Conservation (phyloP, 2,113 vertebrate genomes). For the Vombatus ursinus region DNA sequence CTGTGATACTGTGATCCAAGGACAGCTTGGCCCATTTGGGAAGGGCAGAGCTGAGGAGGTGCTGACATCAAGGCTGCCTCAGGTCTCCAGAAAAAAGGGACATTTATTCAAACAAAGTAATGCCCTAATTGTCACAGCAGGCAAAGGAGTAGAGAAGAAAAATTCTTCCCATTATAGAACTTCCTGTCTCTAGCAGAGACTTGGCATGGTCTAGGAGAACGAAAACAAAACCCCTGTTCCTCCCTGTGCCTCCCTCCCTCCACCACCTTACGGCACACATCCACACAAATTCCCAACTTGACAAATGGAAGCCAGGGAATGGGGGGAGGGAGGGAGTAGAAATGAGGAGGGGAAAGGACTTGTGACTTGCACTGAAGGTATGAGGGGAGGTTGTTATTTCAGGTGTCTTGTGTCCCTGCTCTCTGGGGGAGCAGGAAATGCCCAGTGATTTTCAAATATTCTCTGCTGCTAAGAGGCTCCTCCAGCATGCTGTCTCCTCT, state of each 20-base stretch:
- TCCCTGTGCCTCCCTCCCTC: not conserved
- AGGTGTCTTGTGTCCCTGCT: slow-evolving; percentile 40
- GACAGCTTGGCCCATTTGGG: not conserved
- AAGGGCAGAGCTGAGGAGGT: slow-evolving; percentile 27
- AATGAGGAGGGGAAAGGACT: not conserved
- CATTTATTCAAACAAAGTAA: slow-evolving; percentile 67
- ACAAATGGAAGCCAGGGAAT: slow-evolving; percentile 46
- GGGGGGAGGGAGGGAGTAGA: not conserved
- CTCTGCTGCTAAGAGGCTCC: not conserved
- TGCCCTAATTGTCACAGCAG: slow-evolving; percentile 57
- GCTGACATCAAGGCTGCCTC: slow-evolving; percentile 59
- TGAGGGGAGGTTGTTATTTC: slow-evolving; percentile 17
- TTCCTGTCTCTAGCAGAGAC: slow-evolving; percentile 72
- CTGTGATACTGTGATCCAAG: not conserved
- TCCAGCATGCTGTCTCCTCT: not conserved
- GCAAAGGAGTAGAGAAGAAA: slow-evolving; percentile 61
- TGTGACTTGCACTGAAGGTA: not conserved
- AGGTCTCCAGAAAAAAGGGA: slow-evolving; percentile 37
- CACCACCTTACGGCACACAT: not conserved
- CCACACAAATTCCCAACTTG: slow-evolving; percentile 47
- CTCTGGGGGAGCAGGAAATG: slow-evolving; percentile 45
- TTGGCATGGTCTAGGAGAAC: slow-evolving; percentile 67
- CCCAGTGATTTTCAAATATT: not conserved
- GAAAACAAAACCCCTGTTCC: slow-evolving; percentile 58
- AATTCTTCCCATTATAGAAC: slow-evolving; percentile 64